Base-by-base conservation (phyloP, 2,888 invertebrate species). In the Drymonia ruficornis region DNA sequence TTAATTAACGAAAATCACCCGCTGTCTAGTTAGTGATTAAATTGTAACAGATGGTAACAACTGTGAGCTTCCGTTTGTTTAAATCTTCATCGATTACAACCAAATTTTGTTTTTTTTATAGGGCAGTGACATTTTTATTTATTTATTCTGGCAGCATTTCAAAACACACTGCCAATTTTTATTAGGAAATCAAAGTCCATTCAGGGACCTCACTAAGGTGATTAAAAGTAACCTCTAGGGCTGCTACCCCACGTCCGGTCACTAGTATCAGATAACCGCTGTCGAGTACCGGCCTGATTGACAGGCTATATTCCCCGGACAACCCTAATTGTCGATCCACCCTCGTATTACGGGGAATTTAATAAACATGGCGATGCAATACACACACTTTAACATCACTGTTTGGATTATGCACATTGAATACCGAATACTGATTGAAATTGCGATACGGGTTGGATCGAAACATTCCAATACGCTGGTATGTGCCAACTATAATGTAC, bases 261-360 rank as follows among this genome's bases (percentile, higher is more conserved):
- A 71, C 66, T 57, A 67, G 74, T 82, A 83, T 86, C 83, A 59
- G 60, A 75, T 82, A 76, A 80, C 84, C 80, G 62, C 78, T 70
- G 60, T 70, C 55, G 65, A 76, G 72, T 74, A 72, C 65, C 67
- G 74, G 67, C 73, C 75, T 84, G 89, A 87, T 86, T 86, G 89
- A 88, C 89, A 80, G 83, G n/a, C 72, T 77, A 72, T 79, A 81
- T 81, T 84, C 86, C 86, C 84, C 79, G 76, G 79, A 77, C 83
- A 83, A 77, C 83, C 84, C 82, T 85, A 86, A 84, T 84, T 76
- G 81, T 80, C 77, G 72, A 77, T 67, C 80, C 80, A 76, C 81
- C 84, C 85, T 80, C 80, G 67, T 80, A 83, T 84, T 84, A 84
- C 72, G 74, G 74, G 73, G 80, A 82, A 88, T 87, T 88, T 84